These are phyloP conservation scores for Magallana angulata DNA, from an alignment of 1,140 invertebrate species.

Conservation along the genomic window DNA sequence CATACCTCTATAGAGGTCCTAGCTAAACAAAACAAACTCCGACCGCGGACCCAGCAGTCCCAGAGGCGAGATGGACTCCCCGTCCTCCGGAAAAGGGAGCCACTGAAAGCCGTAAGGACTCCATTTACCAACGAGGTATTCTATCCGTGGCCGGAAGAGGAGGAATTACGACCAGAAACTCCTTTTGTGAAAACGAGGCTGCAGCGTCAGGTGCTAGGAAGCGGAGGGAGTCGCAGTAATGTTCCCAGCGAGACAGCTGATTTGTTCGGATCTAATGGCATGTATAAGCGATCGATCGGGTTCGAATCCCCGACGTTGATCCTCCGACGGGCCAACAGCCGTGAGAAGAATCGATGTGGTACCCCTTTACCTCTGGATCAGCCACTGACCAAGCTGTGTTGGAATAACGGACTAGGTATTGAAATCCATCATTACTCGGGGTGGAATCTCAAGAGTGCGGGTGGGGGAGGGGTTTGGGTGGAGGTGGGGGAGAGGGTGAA, in stretches of 20 bases:
- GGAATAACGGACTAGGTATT: conserved; percentile 40
- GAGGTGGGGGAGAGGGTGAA: too few species aligned
- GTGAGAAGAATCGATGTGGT: conserved; percentile 14
- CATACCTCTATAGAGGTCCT: conserved; percentile 33
- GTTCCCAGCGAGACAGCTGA: conserved; percentile 43
- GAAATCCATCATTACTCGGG: not conserved
- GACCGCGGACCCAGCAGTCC: conserved; percentile 13
- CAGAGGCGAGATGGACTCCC: conserved; percentile 7
- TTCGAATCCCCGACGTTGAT: not conserved
- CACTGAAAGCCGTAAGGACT: conserved; percentile 21
- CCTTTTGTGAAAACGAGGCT: conserved; percentile 41
- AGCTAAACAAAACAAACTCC: conserved; percentile 30
- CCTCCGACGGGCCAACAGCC: not conserved
- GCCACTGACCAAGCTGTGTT: conserved; percentile 42
- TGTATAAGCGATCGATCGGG: conserved; percentile 38
- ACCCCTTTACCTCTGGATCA: conserved; percentile 40
- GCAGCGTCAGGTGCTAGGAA: conserved; percentile 30
- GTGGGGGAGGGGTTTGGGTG: too few species aligned
- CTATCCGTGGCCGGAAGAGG: conserved; percentile 38
- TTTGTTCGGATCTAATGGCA: conserved; percentile 35
- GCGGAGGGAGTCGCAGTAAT: conserved; percentile 36
- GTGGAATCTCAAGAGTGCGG: too few species aligned
- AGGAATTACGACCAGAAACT: conserved; percentile 46
- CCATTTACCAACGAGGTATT: conserved; percentile 19
- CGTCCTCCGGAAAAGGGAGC: conserved; percentile 22